Conservation (phyloP, 2,888 invertebrate genomes). For the Acanthoscelides obtectus region DNA sequence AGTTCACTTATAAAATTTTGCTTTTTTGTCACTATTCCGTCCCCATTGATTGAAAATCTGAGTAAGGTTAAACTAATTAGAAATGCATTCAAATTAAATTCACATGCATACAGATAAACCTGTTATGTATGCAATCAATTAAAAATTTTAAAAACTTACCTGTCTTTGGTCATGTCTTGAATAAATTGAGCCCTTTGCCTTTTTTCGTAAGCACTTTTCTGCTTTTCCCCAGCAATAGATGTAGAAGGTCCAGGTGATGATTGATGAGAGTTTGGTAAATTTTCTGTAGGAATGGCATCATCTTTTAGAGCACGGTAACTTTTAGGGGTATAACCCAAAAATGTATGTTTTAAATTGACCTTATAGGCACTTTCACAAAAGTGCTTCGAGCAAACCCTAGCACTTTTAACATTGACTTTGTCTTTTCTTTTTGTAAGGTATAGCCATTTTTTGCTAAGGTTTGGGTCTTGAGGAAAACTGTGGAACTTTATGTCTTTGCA, state of each 20-base stretch:
- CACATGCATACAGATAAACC: too few species aligned
- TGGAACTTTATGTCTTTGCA: constrained; percentile 2
- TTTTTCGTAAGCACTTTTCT: not conserved
- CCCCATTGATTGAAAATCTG: too few species aligned
- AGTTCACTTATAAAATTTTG: too few species aligned
- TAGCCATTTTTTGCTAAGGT: constrained; percentile 4
- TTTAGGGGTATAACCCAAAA: not conserved
- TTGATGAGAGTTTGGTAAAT: not conserved
- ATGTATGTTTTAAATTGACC: not conserved
- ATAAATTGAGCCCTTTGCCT: not conserved
- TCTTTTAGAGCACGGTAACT: not conserved
- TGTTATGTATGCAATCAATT: too few species aligned
- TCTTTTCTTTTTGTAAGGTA: constrained; percentile 1
- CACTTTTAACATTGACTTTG: constrained; percentile 2
- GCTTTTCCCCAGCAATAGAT: not conserved
- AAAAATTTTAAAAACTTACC: not conserved
- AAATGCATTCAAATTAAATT: too few species aligned
- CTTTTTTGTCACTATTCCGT: too few species aligned
- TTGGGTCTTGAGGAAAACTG: constrained; percentile 1
- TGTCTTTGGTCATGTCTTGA: not conserved
- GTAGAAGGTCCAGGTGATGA: not conserved
- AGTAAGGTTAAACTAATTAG: too few species aligned
- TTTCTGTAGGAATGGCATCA: not conserved
- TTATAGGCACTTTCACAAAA: constrained; percentile 4
- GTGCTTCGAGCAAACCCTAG: constrained; percentile 1